Conservation (phyloP, 2,797 vertebrate genomes). For the Telmatherina bonti region DNA sequence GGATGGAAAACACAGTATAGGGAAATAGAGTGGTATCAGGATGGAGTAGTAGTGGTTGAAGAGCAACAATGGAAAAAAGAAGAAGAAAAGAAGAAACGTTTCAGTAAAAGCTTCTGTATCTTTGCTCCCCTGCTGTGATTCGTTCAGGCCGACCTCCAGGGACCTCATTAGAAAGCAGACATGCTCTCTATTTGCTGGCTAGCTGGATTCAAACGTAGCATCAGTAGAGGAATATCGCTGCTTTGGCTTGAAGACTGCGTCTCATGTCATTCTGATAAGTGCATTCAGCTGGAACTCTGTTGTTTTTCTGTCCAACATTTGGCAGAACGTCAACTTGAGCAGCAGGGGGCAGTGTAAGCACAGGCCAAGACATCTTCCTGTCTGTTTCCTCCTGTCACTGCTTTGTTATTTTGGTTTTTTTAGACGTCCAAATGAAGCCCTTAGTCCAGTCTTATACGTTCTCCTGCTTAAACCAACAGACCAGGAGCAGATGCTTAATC, state of each 20-base stretch:
- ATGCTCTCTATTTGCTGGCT: constrained; percentile 8
- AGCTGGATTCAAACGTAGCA: constrained; percentile 22
- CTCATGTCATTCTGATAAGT: background rate
- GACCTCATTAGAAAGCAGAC: constrained; percentile 38
- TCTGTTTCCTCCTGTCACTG: constrained; percentile 30
- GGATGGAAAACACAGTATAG: background rate
- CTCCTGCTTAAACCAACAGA: background rate
- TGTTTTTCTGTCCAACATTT: background rate
- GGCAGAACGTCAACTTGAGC: constrained; percentile 34
- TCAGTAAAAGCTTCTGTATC: constrained; percentile 18
- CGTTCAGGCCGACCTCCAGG: constrained; percentile 16
- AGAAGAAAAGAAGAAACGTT: background rate
- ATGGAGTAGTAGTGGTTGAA: background rate
- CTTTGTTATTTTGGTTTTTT: background rate
- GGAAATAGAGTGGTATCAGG: background rate
- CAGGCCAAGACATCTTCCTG: constrained; percentile 25
- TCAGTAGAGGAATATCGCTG: background rate
- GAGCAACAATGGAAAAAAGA: background rate
- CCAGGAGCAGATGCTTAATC: background rate
- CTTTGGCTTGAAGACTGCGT: background rate
- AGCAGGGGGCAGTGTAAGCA: constrained; percentile 79
- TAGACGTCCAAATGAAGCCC: background rate
- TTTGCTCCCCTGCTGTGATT: constrained; percentile 23
- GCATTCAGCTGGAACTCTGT: background rate
- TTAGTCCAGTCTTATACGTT: background rate